Evolutionary conservation across 2,888 invertebrate species (phyloP).

Genomic region (Penaeus monodon): DNA sequence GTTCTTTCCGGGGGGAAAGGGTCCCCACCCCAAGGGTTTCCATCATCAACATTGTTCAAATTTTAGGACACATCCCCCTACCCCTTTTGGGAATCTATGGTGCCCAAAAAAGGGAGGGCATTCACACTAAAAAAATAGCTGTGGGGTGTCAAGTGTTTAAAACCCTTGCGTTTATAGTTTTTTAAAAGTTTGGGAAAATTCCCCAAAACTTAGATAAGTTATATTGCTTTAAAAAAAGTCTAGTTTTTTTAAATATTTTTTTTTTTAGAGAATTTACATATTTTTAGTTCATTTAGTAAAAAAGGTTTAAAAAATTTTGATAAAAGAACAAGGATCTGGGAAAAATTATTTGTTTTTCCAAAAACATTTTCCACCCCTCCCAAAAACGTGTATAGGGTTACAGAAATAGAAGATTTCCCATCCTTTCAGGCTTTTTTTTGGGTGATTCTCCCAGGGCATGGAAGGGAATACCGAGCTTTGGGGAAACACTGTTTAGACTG

Average conservation of each 20-base stretch:
- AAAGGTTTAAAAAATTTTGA: too few relatives aligned
- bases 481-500: slow-evolving; percentile 86
- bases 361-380: too few relatives aligned
- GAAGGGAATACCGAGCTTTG: slow-evolving; percentile 83
- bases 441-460: slow-evolving; percentile 77
- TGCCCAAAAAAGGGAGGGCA: slow-evolving; percentile 71
- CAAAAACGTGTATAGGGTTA: too few relatives aligned
- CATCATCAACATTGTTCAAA: slow-evolving; percentile 72
- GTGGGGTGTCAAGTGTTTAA: too few relatives aligned
- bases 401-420: not conserved
- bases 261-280: too few relatives aligned
- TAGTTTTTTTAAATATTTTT: not conserved
- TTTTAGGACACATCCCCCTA: slow-evolving; percentile 71
- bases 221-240: not conserved
- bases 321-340: too few relatives aligned
- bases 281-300: too few relatives aligned
- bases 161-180: not conserved
- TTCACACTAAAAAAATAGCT: not conserved
- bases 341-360: too few relatives aligned
- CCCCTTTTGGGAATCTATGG: slow-evolving; percentile 73
- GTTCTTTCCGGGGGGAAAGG: slow-evolving; percentile 73
- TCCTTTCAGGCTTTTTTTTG: slow-evolving; percentile 66
- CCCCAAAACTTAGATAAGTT: not conserved
- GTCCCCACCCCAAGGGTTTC: slow-evolving; percentile 71
- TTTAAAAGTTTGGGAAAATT: not conserved